These are phyloP conservation scores for Drosophila longiperda DNA, from an alignment of 2,888 invertebrate genomes.

Conservation along the genomic window DNA sequence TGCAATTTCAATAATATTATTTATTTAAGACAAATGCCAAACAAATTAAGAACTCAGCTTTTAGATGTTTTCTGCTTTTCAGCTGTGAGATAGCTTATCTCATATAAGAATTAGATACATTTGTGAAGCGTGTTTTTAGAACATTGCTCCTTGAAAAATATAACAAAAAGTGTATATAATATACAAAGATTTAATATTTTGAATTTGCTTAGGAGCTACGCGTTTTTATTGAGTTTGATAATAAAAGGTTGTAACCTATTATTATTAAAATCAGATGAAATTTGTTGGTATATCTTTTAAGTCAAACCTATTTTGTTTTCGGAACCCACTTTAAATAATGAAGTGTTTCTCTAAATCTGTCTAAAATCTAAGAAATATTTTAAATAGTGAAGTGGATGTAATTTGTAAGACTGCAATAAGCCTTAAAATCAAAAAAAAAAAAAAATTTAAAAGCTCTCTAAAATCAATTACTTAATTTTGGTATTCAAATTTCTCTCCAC, in stretches of 20 bases:
- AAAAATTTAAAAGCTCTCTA: neutral
- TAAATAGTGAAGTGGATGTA: neutral
- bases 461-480: neutral
- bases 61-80: slow-evolving; percentile 25
- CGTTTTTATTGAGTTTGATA: neutral
- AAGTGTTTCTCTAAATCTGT: neutral
- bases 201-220: neutral
- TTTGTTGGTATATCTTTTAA: neutral
- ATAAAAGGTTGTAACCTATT: neutral
- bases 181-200: neutral
- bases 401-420: neutral
- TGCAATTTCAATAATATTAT: slow-evolving; percentile 34
- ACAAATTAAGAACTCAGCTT: slow-evolving; percentile 24
- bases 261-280: neutral
- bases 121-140: neutral
- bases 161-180: neutral
- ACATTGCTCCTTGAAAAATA: neutral
- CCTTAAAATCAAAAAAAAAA: neutral
- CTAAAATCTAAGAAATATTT: neutral
- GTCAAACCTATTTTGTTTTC: neutral
- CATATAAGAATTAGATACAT: neutral
- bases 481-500: neutral
- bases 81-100: slow-evolving; percentile 26
- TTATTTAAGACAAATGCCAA: slow-evolving; percentile 24
- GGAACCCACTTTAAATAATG: neutral